Evolutionary conservation across 1,140 invertebrate species (phyloP), one percentile per base, ranked within the genome.

Genomic region (Akabosia matsudoensis): DNA sequence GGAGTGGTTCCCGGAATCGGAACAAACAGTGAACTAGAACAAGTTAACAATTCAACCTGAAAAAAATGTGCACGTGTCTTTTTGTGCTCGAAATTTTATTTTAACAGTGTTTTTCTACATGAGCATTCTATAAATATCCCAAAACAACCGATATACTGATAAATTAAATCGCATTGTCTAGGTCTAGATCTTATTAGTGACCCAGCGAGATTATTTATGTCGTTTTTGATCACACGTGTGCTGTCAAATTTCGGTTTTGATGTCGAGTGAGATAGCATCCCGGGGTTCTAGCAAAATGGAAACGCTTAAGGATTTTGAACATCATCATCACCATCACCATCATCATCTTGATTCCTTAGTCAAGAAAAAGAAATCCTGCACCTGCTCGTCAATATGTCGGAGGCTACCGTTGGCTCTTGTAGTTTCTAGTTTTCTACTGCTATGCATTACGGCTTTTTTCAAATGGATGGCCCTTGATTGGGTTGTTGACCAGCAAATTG

Each of bases 391-490:
- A 13, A 51, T 72, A n/a, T 34, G 31, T 26, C 70, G 33, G n/a
- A 72, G 22, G 14, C 37, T 34, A n/a, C 70, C 70, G 2, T 37
- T 13, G 3, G 37, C 37, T 1, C 70, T 72, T 22, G 70, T 72
- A 2, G 31, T 72, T 14, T 22, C 37, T 3, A 72, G 70, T 22
- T 51, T 72, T 14, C 18, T 72, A 22, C 33, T 72, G 18, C 24
- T 72, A 4, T 72, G 70, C 34, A 34, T 77, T 18, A 77, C 73
- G 22, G 76, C 72, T 1, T 74, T 77, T 52, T 77, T 77, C 67
- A 77, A 77, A 71, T 74, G 64, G 72, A 71, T 71, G 64, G 76
- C 72, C 18, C 73, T 77, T 24, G 76, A 77, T 24, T 77, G 76
- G 76, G 51, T 77, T 18, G 67, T 77, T 10, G 73, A 77, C 56